Evolutionary conservation across 2,888 invertebrate genomes (phyloP).

Genomic region (Octonoba sinensis): DNA sequence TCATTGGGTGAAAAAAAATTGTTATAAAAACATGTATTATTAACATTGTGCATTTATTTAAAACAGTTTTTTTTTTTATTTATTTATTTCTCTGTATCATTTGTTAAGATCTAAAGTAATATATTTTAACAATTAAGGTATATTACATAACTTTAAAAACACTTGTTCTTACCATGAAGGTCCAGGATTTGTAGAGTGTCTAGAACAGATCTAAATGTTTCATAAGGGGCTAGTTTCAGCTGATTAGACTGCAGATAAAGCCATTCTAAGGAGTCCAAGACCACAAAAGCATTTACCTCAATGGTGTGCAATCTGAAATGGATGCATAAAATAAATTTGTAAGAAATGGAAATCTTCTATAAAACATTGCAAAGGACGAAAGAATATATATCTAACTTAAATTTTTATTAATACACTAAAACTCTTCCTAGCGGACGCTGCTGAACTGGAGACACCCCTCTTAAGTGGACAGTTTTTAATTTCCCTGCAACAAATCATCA

Average conservation of each 20-base stretch:
- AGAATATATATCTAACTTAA: background rate
- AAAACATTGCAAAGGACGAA: background rate
- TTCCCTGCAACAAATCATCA: too few species aligned
- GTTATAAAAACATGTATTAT: too few species aligned
- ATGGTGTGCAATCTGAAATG: constrained; percentile 82
- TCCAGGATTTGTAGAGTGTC: constrained; percentile 89
- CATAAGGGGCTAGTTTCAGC: constrained; percentile 84
- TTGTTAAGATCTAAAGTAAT: background rate
- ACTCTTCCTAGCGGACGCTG: too few species aligned
- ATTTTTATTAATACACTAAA: too few species aligned
- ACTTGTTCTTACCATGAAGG: constrained; percentile 81
- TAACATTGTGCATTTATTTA: too few species aligned
- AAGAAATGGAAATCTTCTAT: background rate
- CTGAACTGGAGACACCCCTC: too few species aligned
- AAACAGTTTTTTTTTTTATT: too few species aligned
- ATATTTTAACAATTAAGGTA: background rate
- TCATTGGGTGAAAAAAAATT: too few species aligned
- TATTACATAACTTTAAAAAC: too few species aligned
- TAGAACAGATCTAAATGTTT: constrained; percentile 88
- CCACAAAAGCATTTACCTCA: constrained; percentile 87
- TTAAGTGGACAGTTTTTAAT: too few species aligned
- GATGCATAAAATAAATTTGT: too few species aligned
- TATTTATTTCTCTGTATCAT: too few species aligned
- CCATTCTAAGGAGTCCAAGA: constrained; percentile 89
- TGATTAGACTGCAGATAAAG: constrained; percentile 90